Conservation (phyloP, 92 coral and sea anemone species). For the Zoanthus sociatus region DNA sequence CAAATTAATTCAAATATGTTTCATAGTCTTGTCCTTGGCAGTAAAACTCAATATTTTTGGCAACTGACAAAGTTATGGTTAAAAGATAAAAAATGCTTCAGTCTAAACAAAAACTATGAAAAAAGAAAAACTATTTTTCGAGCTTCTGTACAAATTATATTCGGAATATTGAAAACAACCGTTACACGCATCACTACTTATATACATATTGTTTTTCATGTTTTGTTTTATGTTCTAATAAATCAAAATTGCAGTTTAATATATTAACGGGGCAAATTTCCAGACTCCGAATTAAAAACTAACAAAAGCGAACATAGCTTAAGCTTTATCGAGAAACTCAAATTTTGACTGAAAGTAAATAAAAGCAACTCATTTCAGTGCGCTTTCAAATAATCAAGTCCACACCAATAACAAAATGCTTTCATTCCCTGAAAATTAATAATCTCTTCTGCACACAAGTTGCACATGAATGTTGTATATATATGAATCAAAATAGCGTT, state of each 20-base stretch:
- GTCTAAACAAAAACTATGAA: too few species aligned
- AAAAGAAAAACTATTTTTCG: too few species aligned
- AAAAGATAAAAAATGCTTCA: too few species aligned
- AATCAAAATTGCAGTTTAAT: neutral
- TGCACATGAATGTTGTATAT: neutral
- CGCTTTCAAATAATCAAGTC: neutral
- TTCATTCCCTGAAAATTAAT: neutral
- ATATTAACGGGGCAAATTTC: conserved; percentile 22
- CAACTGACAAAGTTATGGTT: neutral
- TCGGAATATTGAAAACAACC: too few species aligned
- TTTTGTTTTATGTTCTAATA: neutral
- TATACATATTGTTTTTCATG: neutral
- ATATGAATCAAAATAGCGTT: neutral
- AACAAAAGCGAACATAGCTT: neutral
- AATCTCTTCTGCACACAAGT: neutral
- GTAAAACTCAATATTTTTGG: conserved; percentile 7
- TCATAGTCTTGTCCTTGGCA: too few species aligned
- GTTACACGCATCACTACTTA: neutral
- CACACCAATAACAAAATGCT: neutral
- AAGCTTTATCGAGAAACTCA: neutral
- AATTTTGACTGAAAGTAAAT: neutral
- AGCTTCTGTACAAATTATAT: too few species aligned
- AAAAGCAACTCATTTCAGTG: neutral
- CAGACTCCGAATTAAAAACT: neutral
- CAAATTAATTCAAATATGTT: neutral